Percentiles rank a stretch among this genome's conserved stretches.
Conservation (phyloP, 2,113 vertebrate genomes). For the Hiodon tergisus region DNA sequence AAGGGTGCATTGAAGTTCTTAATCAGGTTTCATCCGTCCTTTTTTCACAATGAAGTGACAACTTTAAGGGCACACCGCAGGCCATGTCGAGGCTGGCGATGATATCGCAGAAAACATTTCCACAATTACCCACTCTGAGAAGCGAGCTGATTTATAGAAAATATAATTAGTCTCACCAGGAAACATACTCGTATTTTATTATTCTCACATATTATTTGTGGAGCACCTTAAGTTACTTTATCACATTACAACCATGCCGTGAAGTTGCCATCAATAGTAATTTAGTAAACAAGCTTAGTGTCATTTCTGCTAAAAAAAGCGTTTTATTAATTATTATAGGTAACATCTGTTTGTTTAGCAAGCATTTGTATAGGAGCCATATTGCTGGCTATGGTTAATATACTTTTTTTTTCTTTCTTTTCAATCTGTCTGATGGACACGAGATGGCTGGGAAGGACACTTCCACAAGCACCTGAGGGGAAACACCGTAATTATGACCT, state of each 20-base stretch:
- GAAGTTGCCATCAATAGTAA: background rate
- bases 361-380: background rate
- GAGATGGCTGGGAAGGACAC: no score
- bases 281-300: background rate
- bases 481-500: no score
- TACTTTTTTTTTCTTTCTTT: background rate
- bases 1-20: no score
- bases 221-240: background rate
- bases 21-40: background rate
- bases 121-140: slow-evolving; percentile 3
- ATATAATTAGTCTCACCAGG: slow-evolving; percentile 15
- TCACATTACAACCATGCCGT: background rate
- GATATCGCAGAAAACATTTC: background rate
- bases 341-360: background rate
- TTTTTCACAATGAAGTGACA: background rate
- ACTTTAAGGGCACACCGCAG: background rate
- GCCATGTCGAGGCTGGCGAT: background rate
- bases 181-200: background rate
- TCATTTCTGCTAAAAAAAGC: background rate
- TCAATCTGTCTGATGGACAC: no score
- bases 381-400: background rate
- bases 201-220: background rate
- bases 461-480: no score
- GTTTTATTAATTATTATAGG: no score
- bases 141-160: no score